These are phyloP conservation scores for Emydocephalus ijimae DNA, from an alignment of 2,113 vertebrate species.

Conservation along the genomic window DNA sequence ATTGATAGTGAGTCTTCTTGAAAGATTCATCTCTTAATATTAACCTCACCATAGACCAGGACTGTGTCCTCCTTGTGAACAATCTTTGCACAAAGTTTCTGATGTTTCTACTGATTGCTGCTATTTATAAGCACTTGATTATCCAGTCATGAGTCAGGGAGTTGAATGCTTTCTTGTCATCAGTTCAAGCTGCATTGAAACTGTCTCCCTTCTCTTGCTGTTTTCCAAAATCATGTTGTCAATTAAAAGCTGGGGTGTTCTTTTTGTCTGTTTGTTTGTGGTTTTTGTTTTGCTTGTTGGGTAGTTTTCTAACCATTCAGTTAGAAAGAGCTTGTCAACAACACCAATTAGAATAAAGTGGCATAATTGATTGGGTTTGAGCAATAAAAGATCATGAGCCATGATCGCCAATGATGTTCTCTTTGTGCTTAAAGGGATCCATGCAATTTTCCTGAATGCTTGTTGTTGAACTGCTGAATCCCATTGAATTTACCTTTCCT, in stretches of 20 bases:
- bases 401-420: conserved; percentile 1
- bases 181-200: background rate
- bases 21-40: background rate
- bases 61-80: background rate
- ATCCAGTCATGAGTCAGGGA: background rate
- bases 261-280: background rate
- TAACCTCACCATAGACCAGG: background rate
- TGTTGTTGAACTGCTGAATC: background rate
- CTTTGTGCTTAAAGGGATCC: background rate
- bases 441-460: background rate
- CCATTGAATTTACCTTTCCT: background rate
- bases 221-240: background rate
- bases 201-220: background rate
- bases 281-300: background rate
- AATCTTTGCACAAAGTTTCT: background rate
- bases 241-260: background rate
- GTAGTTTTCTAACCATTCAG: background rate
- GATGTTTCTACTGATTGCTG: background rate
- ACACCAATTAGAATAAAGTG: background rate
- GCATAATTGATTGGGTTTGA: background rate
- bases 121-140: background rate
- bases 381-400: background rate
- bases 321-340: background rate
- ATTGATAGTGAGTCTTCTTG: background rate
- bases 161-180: background rate